These are phyloP conservation scores for Saturnia japonica DNA, from an alignment of 2,888 invertebrate genomes.

Conservation along the genomic window DNA sequence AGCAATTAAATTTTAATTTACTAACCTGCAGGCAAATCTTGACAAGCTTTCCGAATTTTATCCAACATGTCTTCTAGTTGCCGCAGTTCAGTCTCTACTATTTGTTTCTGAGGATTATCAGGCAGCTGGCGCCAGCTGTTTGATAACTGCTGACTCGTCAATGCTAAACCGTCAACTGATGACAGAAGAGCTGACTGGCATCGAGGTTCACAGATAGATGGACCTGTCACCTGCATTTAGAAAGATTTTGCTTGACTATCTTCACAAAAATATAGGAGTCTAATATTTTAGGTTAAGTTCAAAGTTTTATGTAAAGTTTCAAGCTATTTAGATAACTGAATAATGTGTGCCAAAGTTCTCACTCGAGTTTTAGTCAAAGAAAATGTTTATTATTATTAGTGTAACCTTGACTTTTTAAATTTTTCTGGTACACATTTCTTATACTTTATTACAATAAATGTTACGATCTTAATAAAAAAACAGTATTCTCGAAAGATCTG, in stretches of 20 bases:
- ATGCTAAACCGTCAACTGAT: constrained; percentile 10
- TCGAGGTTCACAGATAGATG: constrained; percentile 11
- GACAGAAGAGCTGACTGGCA: constrained; percentile 17
- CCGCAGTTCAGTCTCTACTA: constrained; percentile 6
- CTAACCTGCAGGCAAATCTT: constrained; percentile 3
- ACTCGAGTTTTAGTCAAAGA: no score
- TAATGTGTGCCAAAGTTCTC: no score
- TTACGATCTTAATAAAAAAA: no score
- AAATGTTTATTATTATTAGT: no score
- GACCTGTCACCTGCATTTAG: neutral
- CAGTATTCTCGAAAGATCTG: no score
- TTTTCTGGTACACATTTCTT: no score
- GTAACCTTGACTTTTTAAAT: no score
- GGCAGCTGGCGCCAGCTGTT: constrained; percentile 14
- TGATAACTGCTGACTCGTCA: constrained; percentile 7
- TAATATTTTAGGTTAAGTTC: neutral
- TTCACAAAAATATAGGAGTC: neutral
- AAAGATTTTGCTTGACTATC: neutral
- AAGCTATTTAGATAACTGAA: neutral
- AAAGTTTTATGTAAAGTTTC: no score
- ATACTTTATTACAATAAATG: no score
- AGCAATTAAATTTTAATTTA: neutral
- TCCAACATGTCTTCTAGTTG: constrained; percentile 11
- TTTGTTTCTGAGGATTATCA: neutral
- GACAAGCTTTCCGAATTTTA: constrained; percentile 18